Evolutionary conservation across 2,797 vertebrate genomes (phyloP), one percentile per base, ranked within the genome.

Genomic region (Lithobates pipiens): DNA sequence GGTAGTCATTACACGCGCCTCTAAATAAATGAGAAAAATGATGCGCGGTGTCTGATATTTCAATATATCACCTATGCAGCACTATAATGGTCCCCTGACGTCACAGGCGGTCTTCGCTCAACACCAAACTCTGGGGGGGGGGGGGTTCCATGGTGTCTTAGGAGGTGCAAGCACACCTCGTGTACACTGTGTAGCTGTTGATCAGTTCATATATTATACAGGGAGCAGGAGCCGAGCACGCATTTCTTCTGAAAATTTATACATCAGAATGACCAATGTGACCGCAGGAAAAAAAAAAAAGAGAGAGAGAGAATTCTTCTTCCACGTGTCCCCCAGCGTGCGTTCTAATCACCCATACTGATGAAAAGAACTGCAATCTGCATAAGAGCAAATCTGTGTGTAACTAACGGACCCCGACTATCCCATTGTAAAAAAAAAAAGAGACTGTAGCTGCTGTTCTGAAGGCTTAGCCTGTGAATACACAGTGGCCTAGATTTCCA

Each of bases 401-500:
- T 54, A 18, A 54, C 50, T 1, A 54, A 54, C 18, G 21, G 6
- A 61, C 54, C 6, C 21, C 21, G 21, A 21, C 21, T 61, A 61
- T 61, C 7, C 3, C 21, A 61, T 23, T 61, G 54, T 50, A 44
- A 18, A 18, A 8, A 4, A 32, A n/a, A 23, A 70, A 70, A 39
- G 9, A 39, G 6, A 1, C 39, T 34, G 44, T 80, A 79, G 39
- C 3, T 71, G 13, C 46, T 11, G 16, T 18, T 21, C 29, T 27
- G 25, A 21, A 42, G 8, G 6, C 32, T 13, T 10, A 69, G 44
- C 21, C 77, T 34, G 13, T 27, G 27, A 65, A 77, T 39, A 27
- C 23, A 23, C 21, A 16, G 27, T 70, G 77, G 42, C 67, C 77
- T 80, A 80, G 65, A 50, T 80, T 69, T 39, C 54, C 67, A 70